Percentiles rank a stretch among this genome's conserved stretches.
Conservation (phyloP, 2,113 vertebrate species). For the Sphaerodactylus townsendi region DNA sequence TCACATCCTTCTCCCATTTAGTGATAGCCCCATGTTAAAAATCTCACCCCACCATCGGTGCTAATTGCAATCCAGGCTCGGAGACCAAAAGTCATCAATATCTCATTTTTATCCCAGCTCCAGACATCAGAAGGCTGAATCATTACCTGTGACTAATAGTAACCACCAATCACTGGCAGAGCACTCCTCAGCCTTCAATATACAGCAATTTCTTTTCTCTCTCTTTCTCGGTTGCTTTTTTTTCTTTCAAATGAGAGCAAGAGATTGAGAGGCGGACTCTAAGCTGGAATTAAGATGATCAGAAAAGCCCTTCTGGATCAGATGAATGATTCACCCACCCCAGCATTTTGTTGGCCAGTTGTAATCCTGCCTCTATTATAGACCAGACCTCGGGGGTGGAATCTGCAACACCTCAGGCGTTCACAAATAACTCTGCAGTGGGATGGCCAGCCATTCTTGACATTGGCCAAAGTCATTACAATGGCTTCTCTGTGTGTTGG, state of each 20-base stretch:
- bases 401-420: no score
- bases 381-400: no score
- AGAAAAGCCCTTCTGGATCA: not conserved
- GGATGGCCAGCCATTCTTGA: no score
- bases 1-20: not conserved
- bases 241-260: no score
- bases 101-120: slow-evolving; percentile 15
- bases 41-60: not conserved
- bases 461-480: no score
- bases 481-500: no score
- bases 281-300: no score
- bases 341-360: not conserved
- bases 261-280: no score
- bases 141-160: slow-evolving; percentile 2
- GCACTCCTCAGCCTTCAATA: not conserved
- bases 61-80: slow-evolving; percentile 16
- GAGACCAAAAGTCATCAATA: slow-evolving; percentile 18
- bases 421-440: no score
- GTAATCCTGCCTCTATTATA: no score
- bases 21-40: not conserved
- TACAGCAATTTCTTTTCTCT: not conserved
- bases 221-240: no score
- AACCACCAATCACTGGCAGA: not conserved
- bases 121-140: slow-evolving; percentile 2
- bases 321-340: not conserved